Evolutionary conservation across 1,140 invertebrate genomes (phyloP).

Genomic region (Marisa cornuarietis): DNA sequence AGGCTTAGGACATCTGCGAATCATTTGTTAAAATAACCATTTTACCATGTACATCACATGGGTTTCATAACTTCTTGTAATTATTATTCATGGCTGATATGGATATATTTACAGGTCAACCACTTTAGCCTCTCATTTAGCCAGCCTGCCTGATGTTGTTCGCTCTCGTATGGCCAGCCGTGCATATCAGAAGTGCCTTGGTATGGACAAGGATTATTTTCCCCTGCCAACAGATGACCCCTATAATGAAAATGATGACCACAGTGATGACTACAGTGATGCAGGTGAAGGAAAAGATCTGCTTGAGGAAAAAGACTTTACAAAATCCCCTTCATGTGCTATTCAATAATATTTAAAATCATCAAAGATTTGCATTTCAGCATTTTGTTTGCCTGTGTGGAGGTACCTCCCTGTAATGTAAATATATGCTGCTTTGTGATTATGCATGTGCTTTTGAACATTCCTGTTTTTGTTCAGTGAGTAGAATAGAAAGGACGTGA

Average conservation of each 20-base stretch:
- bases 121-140: slow-evolving; percentile 28
- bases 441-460: too few species aligned
- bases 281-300: slow-evolving; percentile 32
- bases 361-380: too few species aligned
- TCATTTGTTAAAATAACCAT: too few species aligned
- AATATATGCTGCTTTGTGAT: too few species aligned
- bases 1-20: too few species aligned
- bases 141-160: slow-evolving; percentile 24
- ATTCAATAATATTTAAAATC: slow-evolving; percentile 11
- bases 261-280: slow-evolving; percentile 34
- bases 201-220: slow-evolving; percentile 22
- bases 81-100: too few species aligned
- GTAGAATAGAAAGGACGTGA: too few species aligned
- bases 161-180: slow-evolving; percentile 14
- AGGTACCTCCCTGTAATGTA: too few species aligned
- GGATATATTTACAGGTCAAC: slow-evolving; percentile 19
- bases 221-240: slow-evolving; percentile 26
- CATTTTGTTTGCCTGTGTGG: too few species aligned
- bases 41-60: too few species aligned
- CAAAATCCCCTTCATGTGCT: slow-evolving; percentile 26
- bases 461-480: too few species aligned
- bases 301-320: slow-evolving; percentile 26
- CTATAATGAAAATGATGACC: slow-evolving; percentile 21
- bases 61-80: too few species aligned
- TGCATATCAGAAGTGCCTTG: slow-evolving; percentile 15